phyloP scores from a whole-genome alignment of 2,888 invertebrate genomes.

The Acleris literana region DNA sequence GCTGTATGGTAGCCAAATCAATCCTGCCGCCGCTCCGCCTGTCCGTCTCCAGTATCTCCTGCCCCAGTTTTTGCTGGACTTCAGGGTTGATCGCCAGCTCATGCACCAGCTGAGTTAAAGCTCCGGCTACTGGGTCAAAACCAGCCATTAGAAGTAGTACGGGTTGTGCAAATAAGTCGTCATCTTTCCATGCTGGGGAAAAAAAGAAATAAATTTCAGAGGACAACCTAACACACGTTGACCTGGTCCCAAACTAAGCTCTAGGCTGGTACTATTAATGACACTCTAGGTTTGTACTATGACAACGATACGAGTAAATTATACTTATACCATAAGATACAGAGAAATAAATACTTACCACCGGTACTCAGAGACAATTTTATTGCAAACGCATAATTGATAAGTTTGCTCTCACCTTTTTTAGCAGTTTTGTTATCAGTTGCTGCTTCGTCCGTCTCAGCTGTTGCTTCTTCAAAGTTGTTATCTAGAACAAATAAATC shows the following conservation, averaged over 20 bases:
- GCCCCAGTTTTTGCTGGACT: constrained; percentile 45
- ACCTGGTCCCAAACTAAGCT: too few species aligned
- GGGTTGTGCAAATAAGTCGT: constrained; percentile 44
- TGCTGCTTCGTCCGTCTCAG: too few species aligned
- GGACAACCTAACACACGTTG: too few species aligned
- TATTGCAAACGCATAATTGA: background rate
- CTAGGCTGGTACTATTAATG: too few species aligned
- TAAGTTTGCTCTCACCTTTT: too few species aligned
- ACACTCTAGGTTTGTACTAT: too few species aligned
- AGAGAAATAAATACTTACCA: too few species aligned
- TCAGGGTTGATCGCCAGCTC: constrained; percentile 49
- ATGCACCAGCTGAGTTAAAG: constrained; percentile 43
- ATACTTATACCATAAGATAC: too few species aligned
- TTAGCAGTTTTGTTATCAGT: too few species aligned
- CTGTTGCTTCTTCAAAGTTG: background rate
- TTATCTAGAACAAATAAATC: background rate
- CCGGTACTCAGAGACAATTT: too few species aligned
- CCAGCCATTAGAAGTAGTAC: constrained; percentile 46
- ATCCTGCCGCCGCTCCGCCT: constrained; percentile 57
- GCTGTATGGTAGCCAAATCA: constrained; percentile 56
- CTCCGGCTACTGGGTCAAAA: constrained; percentile 47
- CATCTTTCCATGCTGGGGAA: constrained; percentile 43
- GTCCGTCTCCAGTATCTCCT: constrained; percentile 48
- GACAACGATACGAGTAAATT: too few species aligned
- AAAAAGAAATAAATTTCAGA: background rate